Conservation (phyloP, 2,888 invertebrate species). For the Xanthorhoe spadicearia region DNA sequence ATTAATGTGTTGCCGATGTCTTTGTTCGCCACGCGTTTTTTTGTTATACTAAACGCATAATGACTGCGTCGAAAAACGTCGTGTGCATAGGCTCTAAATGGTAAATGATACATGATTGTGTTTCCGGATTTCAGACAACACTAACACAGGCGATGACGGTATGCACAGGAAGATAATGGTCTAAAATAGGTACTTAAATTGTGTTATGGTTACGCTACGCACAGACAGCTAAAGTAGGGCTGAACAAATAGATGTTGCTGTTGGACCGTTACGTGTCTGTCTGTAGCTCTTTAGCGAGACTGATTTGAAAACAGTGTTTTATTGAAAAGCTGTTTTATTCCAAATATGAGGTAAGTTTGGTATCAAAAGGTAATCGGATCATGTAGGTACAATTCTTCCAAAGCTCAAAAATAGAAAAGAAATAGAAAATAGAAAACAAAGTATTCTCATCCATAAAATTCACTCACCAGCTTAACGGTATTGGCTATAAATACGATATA, state of each 20-base stretch:
- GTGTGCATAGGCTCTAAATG: neutral
- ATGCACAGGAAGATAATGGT: neutral
- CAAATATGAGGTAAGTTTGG: too few species aligned
- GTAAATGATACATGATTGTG: neutral
- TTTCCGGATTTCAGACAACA: neutral
- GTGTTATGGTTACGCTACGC: neutral
- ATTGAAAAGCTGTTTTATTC: too few species aligned
- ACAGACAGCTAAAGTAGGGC: neutral
- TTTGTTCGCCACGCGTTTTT: too few species aligned
- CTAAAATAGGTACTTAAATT: neutral
- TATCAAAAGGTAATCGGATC: too few species aligned
- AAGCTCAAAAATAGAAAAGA: too few species aligned
- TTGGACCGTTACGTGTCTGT: too few species aligned
- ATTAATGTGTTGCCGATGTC: too few species aligned
- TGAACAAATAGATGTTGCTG: neutral
- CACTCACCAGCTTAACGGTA: slow-evolving; percentile 90
- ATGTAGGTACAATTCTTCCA: too few species aligned
- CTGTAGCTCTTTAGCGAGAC: too few species aligned
- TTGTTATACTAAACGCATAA: neutral
- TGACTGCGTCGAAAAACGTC: too few species aligned
- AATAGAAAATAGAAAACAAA: neutral
- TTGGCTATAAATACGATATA: slow-evolving; percentile 97
- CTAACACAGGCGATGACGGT: neutral
- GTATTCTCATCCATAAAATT: neutral
- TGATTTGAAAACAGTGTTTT: too few species aligned